These are phyloP conservation scores for Gnathonemus echidnorhynchus DNA, from an alignment of 2,113 vertebrate genomes.

Conservation along the genomic window DNA sequence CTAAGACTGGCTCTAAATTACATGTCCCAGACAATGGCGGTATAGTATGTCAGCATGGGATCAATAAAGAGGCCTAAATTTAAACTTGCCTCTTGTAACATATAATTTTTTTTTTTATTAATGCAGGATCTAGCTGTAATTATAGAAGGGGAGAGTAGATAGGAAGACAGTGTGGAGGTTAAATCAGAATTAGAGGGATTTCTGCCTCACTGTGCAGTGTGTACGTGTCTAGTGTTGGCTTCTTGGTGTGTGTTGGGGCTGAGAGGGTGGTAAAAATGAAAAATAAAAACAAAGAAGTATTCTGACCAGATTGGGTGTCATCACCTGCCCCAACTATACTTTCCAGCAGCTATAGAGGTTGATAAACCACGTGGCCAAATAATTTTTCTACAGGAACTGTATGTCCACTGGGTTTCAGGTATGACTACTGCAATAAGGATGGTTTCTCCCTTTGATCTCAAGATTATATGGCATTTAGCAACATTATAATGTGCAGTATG, in stretches of 20 bases:
- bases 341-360: background rate
- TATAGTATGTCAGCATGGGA: conserved; percentile 52
- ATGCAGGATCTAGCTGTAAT: conserved; percentile 7
- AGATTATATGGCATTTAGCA: background rate
- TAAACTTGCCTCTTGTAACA: conserved; percentile 57
- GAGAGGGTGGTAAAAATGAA: background rate
- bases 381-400: background rate
- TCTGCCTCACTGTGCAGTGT: background rate
- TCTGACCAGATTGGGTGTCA: background rate
- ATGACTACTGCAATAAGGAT: background rate
- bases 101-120: conserved; percentile 34
- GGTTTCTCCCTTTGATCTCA: background rate
- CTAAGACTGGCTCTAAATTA: conserved; percentile 43
- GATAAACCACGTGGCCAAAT: background rate
- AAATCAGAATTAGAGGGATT: background rate
- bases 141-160: background rate
- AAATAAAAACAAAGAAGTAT: background rate
- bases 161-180: background rate
- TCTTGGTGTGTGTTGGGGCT: background rate
- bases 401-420: background rate
- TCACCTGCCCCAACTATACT: background rate
- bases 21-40: conserved; percentile 44
- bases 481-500: background rate
- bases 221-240: background rate
- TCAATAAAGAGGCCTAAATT: conserved; percentile 61